Conservation (phyloP, 1,140 invertebrate genomes). For the Drosophila bipectinata region DNA sequence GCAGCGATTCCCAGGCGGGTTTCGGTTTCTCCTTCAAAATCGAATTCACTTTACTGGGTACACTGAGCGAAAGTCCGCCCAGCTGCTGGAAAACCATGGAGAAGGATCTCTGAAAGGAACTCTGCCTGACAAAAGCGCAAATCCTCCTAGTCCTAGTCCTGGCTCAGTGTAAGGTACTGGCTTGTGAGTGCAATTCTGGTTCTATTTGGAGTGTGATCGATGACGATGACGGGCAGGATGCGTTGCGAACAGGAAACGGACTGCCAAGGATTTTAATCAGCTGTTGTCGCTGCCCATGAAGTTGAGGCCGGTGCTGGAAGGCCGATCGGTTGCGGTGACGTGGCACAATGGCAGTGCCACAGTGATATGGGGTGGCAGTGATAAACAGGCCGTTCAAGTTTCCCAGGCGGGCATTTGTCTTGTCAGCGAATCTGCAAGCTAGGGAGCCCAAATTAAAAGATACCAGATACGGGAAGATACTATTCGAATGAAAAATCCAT, state of each 20-base stretch:
- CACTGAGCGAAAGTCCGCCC: conserved; percentile 8
- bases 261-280: conserved; percentile 63
- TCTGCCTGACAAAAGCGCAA: too few relatives aligned
- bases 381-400: neutral
- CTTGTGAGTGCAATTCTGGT: conserved; percentile 56
- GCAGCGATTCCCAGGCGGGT: conserved; percentile 69
- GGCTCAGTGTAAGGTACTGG: conserved; percentile 5
- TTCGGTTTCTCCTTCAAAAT: conserved; percentile 53
- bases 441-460: neutral
- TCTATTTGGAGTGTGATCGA: conserved; percentile 74
- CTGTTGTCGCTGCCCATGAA: conserved; percentile 37
- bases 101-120: neutral
- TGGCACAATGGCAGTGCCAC: neutral
- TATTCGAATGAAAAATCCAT: neutral
- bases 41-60: conserved; percentile 44
- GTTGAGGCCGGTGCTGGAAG: neutral
- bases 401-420: neutral
- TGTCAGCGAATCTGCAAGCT: neutral
- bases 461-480: neutral
- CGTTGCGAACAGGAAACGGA: conserved; percentile 20
- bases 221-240: conserved; percentile 54
- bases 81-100: neutral
- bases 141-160: too few relatives aligned
- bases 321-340: conserved; percentile 23
- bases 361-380: neutral